Evolutionary conservation across 2,888 invertebrate species (phyloP).

Genomic region (Sphaerophoria taeniata): DNA sequence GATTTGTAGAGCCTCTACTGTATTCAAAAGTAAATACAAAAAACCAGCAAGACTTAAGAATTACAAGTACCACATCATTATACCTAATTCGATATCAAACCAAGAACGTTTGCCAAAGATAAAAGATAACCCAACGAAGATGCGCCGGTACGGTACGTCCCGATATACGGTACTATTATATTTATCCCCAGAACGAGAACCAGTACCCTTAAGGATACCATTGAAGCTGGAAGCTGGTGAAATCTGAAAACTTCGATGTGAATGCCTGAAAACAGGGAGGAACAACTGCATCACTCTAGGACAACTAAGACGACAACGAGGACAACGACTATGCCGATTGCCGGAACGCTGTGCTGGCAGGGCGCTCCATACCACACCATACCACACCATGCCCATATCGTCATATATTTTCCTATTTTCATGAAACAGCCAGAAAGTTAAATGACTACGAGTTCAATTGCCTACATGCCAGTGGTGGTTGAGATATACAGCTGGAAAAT

Average conservation of each 20-base stretch:
- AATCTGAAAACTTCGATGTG: conserved; percentile 59
- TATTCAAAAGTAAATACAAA: background rate
- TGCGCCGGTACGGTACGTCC: conserved; percentile 39
- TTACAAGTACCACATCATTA: conserved; percentile 74
- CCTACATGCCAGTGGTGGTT: conserved; percentile 52
- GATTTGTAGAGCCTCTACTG: background rate
- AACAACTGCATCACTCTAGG: conserved; percentile 39
- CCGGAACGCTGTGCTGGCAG: conserved; percentile 13
- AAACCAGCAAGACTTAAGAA: conserved; percentile 44
- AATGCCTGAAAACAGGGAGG: conserved; percentile 20
- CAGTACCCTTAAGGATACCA: conserved; percentile 23
- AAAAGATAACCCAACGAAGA: conserved; percentile 70
- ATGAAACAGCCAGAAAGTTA: conserved; percentile 61
- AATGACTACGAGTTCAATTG: conserved; percentile 73
- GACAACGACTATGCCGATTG: background rate
- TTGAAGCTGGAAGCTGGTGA: conserved; percentile 40
- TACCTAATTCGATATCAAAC: conserved; percentile 73
- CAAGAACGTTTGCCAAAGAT: conserved; percentile 73
- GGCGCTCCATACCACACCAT: background rate
- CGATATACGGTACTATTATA: background rate
- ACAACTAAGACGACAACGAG: background rate
- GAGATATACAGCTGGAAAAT: conserved; percentile 70
- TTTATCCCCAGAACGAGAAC: too few species aligned
- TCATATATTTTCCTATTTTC: conserved; percentile 41
- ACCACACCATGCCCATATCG: too few species aligned